A percentile compares a stretch with the other conserved stretches of the same genome.
These are phyloP conservation scores for Halichoeres trimaculatus DNA, from an alignment of 2,113 vertebrate species.

Conservation along the genomic window DNA sequence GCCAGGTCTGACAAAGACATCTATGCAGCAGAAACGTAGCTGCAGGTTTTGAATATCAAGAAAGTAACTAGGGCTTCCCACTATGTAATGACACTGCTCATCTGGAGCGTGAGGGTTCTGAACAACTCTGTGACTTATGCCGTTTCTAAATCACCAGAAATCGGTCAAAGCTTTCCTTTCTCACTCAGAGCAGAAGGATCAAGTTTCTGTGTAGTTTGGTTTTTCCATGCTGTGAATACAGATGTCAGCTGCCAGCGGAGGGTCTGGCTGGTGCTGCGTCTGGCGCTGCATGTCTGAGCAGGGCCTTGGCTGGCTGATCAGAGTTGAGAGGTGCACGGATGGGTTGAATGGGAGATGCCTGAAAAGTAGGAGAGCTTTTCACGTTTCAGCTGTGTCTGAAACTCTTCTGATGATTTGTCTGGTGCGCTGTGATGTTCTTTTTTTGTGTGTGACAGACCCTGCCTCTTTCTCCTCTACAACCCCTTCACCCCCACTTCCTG, in stretches of 20 bases:
- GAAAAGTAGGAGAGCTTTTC: constrained; percentile 56
- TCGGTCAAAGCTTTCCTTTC: constrained; percentile 53
- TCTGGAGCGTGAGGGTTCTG: constrained; percentile 17
- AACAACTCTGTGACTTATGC: constrained; percentile 20
- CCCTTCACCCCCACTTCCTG: constrained; percentile 34
- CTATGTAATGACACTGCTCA: constrained; percentile 17
- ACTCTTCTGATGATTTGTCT: constrained; percentile 64
- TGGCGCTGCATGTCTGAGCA: constrained; percentile 69
- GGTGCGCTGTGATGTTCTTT: constrained; percentile 45
- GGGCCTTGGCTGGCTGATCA: constrained; percentile 68
- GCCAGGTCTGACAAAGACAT: not conserved
- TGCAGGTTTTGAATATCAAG: constrained; percentile 23
- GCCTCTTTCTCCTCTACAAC: constrained; percentile 15
- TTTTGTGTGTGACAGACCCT: constrained; percentile 25
- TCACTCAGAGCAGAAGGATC: constrained; percentile 44
- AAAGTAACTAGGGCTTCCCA: not conserved
- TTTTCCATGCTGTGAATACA: constrained; percentile 70
- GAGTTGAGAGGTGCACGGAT: constrained; percentile 39
- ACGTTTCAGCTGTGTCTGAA: constrained; percentile 55
- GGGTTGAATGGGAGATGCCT: constrained; percentile 47
- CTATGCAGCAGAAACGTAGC: constrained; percentile 6
- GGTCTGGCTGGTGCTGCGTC: constrained; percentile 65
- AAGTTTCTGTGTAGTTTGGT: constrained; percentile 57
- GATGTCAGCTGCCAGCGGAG: constrained; percentile 70
- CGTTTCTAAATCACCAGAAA: constrained; percentile 58